Conservation (phyloP, 2,113 vertebrate genomes). For the Lanius ludovicianus region DNA sequence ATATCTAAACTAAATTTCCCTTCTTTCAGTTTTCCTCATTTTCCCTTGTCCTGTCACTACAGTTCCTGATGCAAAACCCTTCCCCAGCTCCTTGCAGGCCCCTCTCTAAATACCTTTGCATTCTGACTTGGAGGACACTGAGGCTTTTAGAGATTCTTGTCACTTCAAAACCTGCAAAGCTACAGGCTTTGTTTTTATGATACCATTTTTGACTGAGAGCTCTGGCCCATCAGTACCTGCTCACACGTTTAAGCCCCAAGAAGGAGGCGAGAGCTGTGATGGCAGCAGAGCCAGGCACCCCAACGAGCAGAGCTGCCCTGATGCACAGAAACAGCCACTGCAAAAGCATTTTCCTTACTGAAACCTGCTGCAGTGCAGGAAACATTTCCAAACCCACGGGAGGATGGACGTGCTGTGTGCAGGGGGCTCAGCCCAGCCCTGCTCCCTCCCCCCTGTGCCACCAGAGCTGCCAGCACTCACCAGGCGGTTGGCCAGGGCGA, state of each 20-base stretch:
- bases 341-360: neutral
- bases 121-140: neutral
- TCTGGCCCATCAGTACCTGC: neutral
- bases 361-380: neutral
- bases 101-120: neutral
- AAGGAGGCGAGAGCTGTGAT: neutral
- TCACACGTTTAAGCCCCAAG: neutral
- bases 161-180: neutral
- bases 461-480: slow-evolving; percentile 73
- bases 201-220: neutral
- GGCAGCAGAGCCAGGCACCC: neutral
- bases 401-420: neutral
- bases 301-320: neutral
- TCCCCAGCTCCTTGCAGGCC: too few relatives aligned
- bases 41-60: neutral
- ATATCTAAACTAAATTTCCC: neutral
- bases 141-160: neutral
- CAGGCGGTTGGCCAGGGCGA: slow-evolving; percentile 91
- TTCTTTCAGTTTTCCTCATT: neutral
- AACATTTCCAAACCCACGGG: neutral
- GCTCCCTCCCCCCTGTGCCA: neutral
- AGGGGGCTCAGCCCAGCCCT: neutral
- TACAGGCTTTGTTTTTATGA: neutral
- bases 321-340: neutral
- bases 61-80: neutral